These are phyloP conservation scores for Apomyelois bistriatella DNA, from an alignment of 2,888 invertebrate species.

Conservation along the genomic window DNA sequence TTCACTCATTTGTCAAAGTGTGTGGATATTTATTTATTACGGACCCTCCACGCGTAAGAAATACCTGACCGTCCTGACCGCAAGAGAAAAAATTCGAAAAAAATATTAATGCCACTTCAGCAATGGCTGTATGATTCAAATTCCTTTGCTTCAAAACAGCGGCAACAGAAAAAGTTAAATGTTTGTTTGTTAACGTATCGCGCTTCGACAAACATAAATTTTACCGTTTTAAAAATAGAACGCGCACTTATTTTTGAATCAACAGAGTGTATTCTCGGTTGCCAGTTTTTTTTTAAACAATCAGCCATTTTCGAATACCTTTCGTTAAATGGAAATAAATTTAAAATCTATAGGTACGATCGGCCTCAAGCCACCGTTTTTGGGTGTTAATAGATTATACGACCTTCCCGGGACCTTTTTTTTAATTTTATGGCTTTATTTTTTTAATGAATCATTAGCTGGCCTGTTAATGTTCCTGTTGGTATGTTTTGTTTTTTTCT, in stretches of 20 bases:
- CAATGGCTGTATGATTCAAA: slow-evolving; percentile 19
- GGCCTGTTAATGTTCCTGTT: slow-evolving; percentile 12
- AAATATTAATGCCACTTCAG: slow-evolving; percentile 21
- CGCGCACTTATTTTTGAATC: neutral
- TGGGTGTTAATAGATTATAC: slow-evolving; percentile 69
- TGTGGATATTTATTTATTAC: slow-evolving; percentile 74
- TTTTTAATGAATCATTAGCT: slow-evolving; percentile 32
- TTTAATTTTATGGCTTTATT: slow-evolving; percentile 42
- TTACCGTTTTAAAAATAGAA: slow-evolving; percentile 12
- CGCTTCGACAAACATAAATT: slow-evolving; percentile 21
- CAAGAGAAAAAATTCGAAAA: slow-evolving; percentile 7
- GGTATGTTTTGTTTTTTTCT: neutral
- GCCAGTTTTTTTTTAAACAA: neutral
- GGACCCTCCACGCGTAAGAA: slow-evolving; percentile 66
- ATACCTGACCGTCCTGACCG: slow-evolving; percentile 43
- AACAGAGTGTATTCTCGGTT: neutral
- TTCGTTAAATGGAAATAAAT: slow-evolving; percentile 59
- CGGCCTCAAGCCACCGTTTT: slow-evolving; percentile 58
- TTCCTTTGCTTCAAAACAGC: slow-evolving; percentile 15
- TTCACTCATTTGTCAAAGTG: slow-evolving; percentile 74
- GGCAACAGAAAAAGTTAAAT: slow-evolving; percentile 12
- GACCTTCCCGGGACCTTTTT: slow-evolving; percentile 23
- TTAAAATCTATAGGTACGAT: slow-evolving; percentile 54
- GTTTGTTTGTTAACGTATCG: slow-evolving; percentile 29
- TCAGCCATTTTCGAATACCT: slow-evolving; percentile 16